Base-by-base conservation (phyloP, 2,888 invertebrate species). In the Amphipoea oculea region DNA sequence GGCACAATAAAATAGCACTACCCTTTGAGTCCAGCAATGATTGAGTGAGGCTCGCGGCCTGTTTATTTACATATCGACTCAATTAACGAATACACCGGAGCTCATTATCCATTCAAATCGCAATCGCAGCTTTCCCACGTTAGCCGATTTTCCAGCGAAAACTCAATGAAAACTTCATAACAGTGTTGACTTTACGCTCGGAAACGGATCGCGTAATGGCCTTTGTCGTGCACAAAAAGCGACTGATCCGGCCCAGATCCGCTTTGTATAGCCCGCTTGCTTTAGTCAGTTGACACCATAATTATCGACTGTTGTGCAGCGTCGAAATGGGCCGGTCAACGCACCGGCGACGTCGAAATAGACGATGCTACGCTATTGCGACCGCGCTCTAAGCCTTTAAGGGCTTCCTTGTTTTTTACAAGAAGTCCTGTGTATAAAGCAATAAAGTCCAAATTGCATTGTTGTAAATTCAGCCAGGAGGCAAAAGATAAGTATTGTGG, bases 51-150 rank as follows among this genome's bases (percentile, higher is more conserved):
- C 83, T 86, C 86, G 89, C 84, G 88, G 87, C 84, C 93, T 94
- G 93, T 95, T 94, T 96, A 96, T 96, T 96, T 95, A 96, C 95
- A 95, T 94, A 95, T 94, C 93, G 94, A 95, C 94, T 95, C 95
- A 96, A 96, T 96, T 96, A 96, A 95, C 95, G 92, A 94, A 94
- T 93, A 94, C 94, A 92, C 93, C 89, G 90, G 86, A 91, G 92
- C 95, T 95, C 94, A 96, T 96, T 96, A 96, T 92, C 95, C 93
- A 96, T 96, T 96, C 96, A 96, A 96, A 95, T 95, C 94, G 94
- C 94, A 95, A 93, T 94, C 92, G 92, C 93, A 94, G 94, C 92
- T 92, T 93, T 94, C 92, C 94, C 94, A 94, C 95, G 94, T 95
- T 95, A 95, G 94, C 93, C 93, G 94, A 95, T 96, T 95, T 95